Evolutionary conservation across 2,888 invertebrate genomes (phyloP), one percentile per base, ranked within the genome.

Genomic region (Habroteleia sp.): DNA sequence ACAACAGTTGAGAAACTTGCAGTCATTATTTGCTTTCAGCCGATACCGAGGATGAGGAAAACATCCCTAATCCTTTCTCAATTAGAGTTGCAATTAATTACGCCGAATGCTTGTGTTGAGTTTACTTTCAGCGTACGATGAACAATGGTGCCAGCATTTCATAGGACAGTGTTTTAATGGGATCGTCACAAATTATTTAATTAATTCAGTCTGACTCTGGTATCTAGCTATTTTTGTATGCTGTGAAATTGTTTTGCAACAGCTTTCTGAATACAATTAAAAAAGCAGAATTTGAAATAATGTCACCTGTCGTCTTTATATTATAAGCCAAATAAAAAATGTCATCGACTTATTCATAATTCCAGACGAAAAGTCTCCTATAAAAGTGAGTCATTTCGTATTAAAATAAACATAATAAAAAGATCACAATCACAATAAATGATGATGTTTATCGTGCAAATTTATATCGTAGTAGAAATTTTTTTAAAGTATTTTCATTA

Each of bases 81-180:
- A 85, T 85, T 81, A 83, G 76, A 78, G 77, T 60, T 74, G 44
- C 81, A 79, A 83, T 83, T 84, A 83, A 84, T 85, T 84, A 82
- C 82, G 77, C 80, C 78, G 79, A 82, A 83, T 80, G 80, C 77
- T 77, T 72, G 65, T 72, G 65, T 69, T 65, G 50, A 58, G 44
- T 74, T 71, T 58, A 62, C 58, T 63, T 46, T 69, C 69, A 29
- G 52, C 46, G 42, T 20, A 39, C 44, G 50, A 58, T 58, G 58
- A 50, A 56, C 63, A 56, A 48, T 56, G 25, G 56, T 56, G 42
- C 72, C 50, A 63, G 50, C 63, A 50, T 31, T 42, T 39, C 8
- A 14, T 6, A 17, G 35, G 14, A 29, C 35, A 10, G 8, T 10
- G 41, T 29, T 72, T 63, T 72, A 72, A 72, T 72, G 48, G 33